Conservation (phyloP, 2,888 invertebrate genomes). For the Hypomecis punctinalis region DNA sequence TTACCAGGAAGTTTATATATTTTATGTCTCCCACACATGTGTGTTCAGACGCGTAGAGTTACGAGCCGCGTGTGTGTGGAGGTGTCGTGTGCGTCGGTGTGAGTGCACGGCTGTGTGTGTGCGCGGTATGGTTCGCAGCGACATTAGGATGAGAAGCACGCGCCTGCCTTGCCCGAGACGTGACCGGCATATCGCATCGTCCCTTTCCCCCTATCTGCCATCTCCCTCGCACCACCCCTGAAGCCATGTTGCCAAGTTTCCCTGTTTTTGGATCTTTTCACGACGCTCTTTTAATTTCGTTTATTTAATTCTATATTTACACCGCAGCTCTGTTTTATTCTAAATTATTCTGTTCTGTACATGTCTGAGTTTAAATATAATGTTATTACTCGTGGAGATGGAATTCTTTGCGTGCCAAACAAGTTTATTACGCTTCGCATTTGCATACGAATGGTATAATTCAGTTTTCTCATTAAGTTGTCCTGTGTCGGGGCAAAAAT, state of each 20-base stretch:
- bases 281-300: conserved; percentile 77
- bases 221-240: conserved; percentile 78
- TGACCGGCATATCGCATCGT: conserved; percentile 83
- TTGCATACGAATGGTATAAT: conserved; percentile 36
- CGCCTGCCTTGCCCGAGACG: conserved; percentile 81
- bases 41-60: conserved; percentile 53
- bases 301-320: conserved; percentile 70
- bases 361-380: conserved; percentile 38
- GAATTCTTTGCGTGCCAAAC: conserved; percentile 36
- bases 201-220: conserved; percentile 77
- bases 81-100: conserved; percentile 66
- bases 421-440: conserved; percentile 37
- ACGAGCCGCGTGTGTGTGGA: conserved; percentile 54
- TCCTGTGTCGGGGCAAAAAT: conserved; percentile 10
- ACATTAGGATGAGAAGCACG: conserved; percentile 82
- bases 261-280: conserved; percentile 80
- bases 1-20: conserved; percentile 82
- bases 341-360: conserved; percentile 37
- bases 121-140: conserved; percentile 72
- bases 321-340: conserved; percentile 47
- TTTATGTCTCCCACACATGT: conserved; percentile 64
- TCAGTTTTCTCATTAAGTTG: conserved; percentile 28
- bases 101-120: conserved; percentile 62
- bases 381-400: conserved; percentile 36
- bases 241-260: conserved; percentile 81